Evolutionary conservation across 2,888 invertebrate genomes (phyloP).

Genomic region (Drosophila melanocephala): DNA sequence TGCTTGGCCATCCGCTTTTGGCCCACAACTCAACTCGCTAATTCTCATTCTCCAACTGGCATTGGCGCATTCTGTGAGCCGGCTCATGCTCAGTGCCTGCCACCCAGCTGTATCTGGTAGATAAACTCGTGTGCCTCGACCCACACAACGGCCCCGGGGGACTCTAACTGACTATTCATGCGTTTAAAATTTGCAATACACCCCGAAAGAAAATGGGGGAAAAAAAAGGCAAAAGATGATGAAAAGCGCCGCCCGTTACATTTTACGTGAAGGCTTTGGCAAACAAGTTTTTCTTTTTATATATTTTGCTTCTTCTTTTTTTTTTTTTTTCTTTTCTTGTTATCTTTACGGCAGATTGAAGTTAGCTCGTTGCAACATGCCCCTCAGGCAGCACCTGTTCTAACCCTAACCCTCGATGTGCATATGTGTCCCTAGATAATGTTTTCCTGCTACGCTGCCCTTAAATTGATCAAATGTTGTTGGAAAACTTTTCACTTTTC

Average conservation of each 20-base stretch:
- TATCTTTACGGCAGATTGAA: constrained; percentile 62
- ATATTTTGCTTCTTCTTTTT: neutral
- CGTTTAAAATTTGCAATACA: constrained; percentile 78
- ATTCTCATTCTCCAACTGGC: neutral
- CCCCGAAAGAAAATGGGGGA: constrained; percentile 51
- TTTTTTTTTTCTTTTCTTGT: neutral
- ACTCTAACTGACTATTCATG: constrained; percentile 74
- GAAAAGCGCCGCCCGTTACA: constrained; percentile 70
- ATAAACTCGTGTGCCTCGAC: constrained; percentile 57
- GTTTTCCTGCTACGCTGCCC: neutral
- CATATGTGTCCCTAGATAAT: neutral
- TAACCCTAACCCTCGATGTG: constrained; percentile 18
- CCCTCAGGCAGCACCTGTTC: constrained; percentile 56
- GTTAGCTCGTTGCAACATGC: constrained; percentile 34
- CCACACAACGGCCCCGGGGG: constrained; percentile 46
- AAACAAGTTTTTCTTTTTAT: constrained; percentile 52
- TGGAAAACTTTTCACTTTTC: neutral
- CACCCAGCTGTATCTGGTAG: constrained; percentile 65
- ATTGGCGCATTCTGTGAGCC: neutral
- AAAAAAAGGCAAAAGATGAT: constrained; percentile 47
- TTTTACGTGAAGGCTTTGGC: constrained; percentile 63
- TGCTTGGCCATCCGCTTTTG: constrained; percentile 54
- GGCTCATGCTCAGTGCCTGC: constrained; percentile 7
- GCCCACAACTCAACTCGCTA: constrained; percentile 23
- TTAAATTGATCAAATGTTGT: neutral